These are phyloP conservation scores for Hirtodrosophila alboralis DNA, from an alignment of 2,888 invertebrate genomes.

Conservation along the genomic window DNA sequence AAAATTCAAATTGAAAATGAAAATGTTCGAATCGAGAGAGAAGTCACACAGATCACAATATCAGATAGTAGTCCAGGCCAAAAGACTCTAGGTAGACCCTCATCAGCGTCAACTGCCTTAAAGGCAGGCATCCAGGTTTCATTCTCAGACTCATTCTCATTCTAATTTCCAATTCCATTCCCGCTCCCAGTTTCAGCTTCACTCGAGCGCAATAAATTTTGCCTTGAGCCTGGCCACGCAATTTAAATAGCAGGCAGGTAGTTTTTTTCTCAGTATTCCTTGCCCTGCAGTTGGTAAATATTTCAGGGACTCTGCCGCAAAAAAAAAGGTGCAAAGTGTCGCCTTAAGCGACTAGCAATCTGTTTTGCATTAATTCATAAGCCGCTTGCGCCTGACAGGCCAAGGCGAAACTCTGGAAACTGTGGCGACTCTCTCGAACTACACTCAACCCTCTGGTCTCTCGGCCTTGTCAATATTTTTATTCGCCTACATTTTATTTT, in stretches of 20 bases:
- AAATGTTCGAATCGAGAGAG: constrained; percentile 64
- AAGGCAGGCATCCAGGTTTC: constrained; percentile 28
- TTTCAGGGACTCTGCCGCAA: constrained; percentile 52
- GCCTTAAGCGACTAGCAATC: constrained; percentile 72
- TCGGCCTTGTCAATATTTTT: constrained; percentile 70
- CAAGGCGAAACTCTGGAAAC: constrained; percentile 20
- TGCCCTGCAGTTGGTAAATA: constrained; percentile 67
- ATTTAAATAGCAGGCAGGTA: constrained; percentile 58
- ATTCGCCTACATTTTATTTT: constrained; percentile 43
- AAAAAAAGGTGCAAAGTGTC: constrained; percentile 73
- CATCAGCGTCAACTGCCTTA: constrained; percentile 61
- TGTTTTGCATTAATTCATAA: constrained; percentile 80
- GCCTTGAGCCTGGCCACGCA: constrained; percentile 51
- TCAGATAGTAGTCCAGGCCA: constrained; percentile 47
- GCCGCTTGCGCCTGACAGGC: constrained; percentile 70
- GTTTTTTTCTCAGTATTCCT: constrained; percentile 37
- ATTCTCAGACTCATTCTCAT: no score
- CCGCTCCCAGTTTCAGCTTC: constrained; percentile 14
- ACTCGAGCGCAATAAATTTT: constrained; percentile 60
- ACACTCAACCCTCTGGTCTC: constrained; percentile 13
- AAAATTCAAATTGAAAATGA: constrained; percentile 77
- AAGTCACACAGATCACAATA: constrained; percentile 55
- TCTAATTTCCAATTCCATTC: constrained; percentile 1
- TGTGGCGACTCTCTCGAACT: constrained; percentile 14
- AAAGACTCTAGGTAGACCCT: constrained; percentile 46